Percentiles rank a stretch among this genome's conserved stretches.
Conservation (phyloP, 64 coral and sea anemone species). For the Stichodactyla mertensii region DNA sequence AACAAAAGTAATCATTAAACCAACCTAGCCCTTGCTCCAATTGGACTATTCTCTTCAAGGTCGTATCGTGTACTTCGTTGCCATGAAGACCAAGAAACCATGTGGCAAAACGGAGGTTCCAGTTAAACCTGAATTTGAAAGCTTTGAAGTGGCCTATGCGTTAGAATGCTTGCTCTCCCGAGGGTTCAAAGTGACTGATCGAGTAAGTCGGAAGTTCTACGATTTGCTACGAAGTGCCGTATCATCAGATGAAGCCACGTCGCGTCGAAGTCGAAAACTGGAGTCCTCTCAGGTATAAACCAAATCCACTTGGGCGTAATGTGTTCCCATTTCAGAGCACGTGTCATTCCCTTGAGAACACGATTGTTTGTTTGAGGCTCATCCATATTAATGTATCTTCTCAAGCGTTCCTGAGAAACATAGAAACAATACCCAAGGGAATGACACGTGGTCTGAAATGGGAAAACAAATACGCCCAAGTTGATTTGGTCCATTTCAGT, state of each 20-base stretch:
- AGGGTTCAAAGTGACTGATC: constrained; percentile 71
- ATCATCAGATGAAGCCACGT: background rate
- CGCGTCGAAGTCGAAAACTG: background rate
- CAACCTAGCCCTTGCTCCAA: background rate
- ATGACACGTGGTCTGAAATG: too few species aligned
- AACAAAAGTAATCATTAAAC: too few species aligned
- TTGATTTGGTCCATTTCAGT: too few species aligned
- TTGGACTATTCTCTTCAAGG: background rate
- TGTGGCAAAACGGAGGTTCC: constrained; percentile 33
- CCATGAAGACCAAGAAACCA: constrained; percentile 36
- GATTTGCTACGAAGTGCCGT: constrained; percentile 44
- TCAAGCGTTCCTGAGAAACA: too few species aligned
- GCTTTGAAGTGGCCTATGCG: constrained; percentile 44
- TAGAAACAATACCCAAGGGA: too few species aligned
- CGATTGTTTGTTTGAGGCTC: too few species aligned
- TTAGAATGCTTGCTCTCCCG: constrained; percentile 72
- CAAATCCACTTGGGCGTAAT: too few species aligned
- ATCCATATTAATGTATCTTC: too few species aligned
- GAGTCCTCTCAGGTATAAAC: background rate
- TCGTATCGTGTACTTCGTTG: constrained; percentile 43
- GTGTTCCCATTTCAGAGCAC: too few species aligned
- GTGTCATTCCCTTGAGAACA: too few species aligned
- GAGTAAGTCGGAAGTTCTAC: constrained; percentile 61
- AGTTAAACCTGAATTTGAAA: constrained; percentile 38
- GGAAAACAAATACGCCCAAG: too few species aligned